Evolutionary conservation across 2,797 vertebrate genomes (phyloP).

Genomic region (Pogoniulus pusillus): DNA sequence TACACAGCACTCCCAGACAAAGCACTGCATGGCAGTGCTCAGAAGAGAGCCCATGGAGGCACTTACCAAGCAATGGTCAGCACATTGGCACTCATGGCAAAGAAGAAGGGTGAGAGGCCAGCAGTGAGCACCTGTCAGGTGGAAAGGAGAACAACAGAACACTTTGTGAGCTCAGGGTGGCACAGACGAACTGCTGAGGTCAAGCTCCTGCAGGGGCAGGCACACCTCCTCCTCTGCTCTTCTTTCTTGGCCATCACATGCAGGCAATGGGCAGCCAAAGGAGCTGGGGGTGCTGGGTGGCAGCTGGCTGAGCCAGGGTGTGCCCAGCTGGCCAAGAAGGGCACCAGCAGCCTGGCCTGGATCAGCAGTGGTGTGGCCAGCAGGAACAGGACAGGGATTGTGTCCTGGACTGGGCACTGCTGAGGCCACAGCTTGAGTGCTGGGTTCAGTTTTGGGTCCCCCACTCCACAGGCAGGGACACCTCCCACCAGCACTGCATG

Average conservation of each 20-base stretch:
- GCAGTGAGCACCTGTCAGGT: slow-evolving; percentile 84
- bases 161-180: not conserved
- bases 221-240: not conserved
- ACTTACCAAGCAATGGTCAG: slow-evolving; percentile 86
- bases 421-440: no score
- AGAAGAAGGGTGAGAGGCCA: slow-evolving; percentile 83
- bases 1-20: slow-evolving; percentile 12
- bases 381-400: no score
- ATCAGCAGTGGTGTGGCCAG: no score
- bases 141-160: not conserved
- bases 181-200: not conserved
- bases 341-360: no score
- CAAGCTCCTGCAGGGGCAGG: not conserved
- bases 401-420: no score
- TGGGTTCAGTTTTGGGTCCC: no score
- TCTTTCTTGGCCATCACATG: not conserved
- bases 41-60: not conserved
- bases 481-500: no score
- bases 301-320: no score
- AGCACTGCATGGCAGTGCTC: not conserved
- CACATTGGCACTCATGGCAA: slow-evolving; percentile 78
- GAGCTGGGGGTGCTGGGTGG: no score
- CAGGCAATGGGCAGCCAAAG: not conserved
- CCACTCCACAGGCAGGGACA: no score
- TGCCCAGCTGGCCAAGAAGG: no score